Evolutionary conservation across 2,113 vertebrate species (phyloP).

Genomic region (Cettia cetti): DNA sequence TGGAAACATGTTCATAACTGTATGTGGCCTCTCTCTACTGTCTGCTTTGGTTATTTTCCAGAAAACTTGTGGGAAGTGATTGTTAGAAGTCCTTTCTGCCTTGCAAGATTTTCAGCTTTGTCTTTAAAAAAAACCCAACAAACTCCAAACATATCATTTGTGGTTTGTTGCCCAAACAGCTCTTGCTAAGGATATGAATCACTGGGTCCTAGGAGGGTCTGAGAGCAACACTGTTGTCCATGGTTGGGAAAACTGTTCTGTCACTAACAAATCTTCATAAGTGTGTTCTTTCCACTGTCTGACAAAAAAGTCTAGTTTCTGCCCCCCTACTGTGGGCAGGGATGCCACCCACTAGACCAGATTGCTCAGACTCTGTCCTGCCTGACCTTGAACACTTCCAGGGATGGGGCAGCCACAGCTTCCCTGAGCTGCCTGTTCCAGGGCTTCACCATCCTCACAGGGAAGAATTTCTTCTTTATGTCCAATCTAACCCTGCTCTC

Average conservation of each 20-base stretch:
- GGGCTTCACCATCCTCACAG: not conserved
- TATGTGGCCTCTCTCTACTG: not conserved
- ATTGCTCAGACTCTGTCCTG: rapidly evolving
- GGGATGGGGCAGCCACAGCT: not conserved
- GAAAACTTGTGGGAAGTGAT: not conserved
- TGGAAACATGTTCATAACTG: not conserved
- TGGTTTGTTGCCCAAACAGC: not conserved
- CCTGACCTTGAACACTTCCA: not conserved
- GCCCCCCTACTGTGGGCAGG: rapidly evolving
- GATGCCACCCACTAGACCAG: not conserved
- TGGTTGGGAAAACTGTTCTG: not conserved
- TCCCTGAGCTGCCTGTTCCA: not conserved
- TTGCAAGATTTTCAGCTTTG: not conserved
- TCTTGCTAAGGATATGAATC: not conserved
- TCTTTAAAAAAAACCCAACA: not conserved
- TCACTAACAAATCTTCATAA: not conserved
- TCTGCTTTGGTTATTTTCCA: not conserved
- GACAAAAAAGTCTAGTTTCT: not conserved
- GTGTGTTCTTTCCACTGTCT: not conserved
- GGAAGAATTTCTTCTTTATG: not conserved
- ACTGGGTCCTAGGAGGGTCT: not conserved
- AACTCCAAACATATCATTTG: not conserved
- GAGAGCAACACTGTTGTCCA: not conserved
- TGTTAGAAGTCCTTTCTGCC: not conserved
- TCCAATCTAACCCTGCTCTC: not conserved